Conservation (phyloP, 2,797 vertebrate genomes). For the Coranthus polyacanthus region DNA sequence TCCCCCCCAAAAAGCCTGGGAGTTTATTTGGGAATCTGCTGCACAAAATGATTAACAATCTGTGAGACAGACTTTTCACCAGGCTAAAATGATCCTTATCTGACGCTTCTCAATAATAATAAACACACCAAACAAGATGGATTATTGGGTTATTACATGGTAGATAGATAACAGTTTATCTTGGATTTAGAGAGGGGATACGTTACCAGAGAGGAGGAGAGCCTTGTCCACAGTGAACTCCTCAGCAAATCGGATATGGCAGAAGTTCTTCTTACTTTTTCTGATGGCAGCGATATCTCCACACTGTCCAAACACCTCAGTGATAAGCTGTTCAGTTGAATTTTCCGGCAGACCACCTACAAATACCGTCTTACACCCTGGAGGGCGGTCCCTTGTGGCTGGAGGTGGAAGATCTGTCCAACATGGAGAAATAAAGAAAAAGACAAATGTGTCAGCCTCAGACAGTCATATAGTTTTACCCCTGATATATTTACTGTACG, state of each 20-base stretch:
- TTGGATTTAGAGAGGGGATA: background rate
- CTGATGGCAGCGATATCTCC: slow-evolving; percentile 90
- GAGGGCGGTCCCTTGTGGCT: slow-evolving; percentile 89
- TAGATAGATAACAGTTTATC: background rate
- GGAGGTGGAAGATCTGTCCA: too few relatives aligned
- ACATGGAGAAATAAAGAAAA: slow-evolving; percentile 20
- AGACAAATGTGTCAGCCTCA: background rate
- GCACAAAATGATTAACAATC: background rate
- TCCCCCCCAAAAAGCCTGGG: background rate
- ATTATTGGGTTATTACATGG: too few relatives aligned
- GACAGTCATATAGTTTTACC: too few relatives aligned
- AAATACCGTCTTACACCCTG: slow-evolving; percentile 92
- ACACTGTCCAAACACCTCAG: slow-evolving; percentile 91
- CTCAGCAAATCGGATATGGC: slow-evolving; percentile 90
- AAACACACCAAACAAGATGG: background rate
- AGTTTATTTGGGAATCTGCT: slow-evolving; percentile 8
- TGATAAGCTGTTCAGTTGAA: slow-evolving; percentile 87
- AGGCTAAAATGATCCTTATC: background rate
- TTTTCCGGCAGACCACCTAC: slow-evolving; percentile 91
- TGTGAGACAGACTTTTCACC: too few relatives aligned
- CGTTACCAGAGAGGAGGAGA: slow-evolving; percentile 89
- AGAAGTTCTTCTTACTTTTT: slow-evolving; percentile 93
- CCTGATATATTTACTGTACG: too few relatives aligned
- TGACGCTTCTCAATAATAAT: background rate
- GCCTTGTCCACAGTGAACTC: slow-evolving; percentile 92